Evolutionary conservation across 2,797 vertebrate genomes (phyloP), one percentile per base, ranked within the genome.

Genomic region (Hafferia zeledoni): DNA sequence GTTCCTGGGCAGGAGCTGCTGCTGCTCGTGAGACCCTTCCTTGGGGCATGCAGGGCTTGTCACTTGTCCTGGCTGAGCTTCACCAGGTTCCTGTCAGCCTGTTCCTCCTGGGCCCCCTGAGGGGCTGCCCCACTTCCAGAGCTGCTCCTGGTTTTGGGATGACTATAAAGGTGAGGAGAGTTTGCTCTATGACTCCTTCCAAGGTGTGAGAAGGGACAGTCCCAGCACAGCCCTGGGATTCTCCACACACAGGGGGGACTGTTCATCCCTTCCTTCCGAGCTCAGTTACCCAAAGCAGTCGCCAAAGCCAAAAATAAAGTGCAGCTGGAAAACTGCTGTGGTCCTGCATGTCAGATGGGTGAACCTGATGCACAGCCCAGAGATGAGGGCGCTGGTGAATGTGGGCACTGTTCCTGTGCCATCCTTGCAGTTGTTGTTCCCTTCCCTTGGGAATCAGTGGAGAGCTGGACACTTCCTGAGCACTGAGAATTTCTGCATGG

Each of bases 191-290:
- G 23, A 11, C 9, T 19, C 33, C 52, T 57, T 61, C 50, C 9
- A 43, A 24, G 33, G 2, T 3, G 5, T 20, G 6, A 9, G 17
- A 68, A 16, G 35, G 37, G 20, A 28, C 41, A 7, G 39, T 39
- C 49, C 39, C 47, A 28, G 44, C 35, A 17, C 27, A 39, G 52
- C 6, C 20, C 6, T 10, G 19, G 39, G 57, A 1, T 69, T 16
- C 57, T 44, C 27, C 43, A 1, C 15, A 46, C 28, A 33, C 59
- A 46, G 49, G 0, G 0, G 1, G 27, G 67, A 55, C 41, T 43
- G 27, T n/a, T 77, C 46, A 30, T 25, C 27, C 2, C 44, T 55
- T 2, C 24, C 13, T 30, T 18, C n/a, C 17, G 71, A 39, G 33
- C 46, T 15, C 13, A 8, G 1, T 6, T 16, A 7, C 30, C 56